phyloP scores from a whole-genome alignment of 92 coral and sea anemone species.

The Zoanthus sansibaricus region DNA sequence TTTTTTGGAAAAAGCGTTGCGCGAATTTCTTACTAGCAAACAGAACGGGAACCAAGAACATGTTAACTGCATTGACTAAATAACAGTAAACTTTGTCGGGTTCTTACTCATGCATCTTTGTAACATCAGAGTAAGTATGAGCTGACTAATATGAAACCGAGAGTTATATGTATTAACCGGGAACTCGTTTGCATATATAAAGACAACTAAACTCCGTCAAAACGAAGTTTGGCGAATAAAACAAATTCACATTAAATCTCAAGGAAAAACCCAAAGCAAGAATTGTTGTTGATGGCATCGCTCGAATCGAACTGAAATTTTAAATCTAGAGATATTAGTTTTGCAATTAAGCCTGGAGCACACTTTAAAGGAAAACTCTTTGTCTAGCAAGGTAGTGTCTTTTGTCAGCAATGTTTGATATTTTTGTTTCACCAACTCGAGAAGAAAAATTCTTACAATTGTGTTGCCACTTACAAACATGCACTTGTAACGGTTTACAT shows the following conservation, averaged over 20 bases:
- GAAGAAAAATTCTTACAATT: neutral
- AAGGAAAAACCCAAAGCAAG: conserved; percentile 8
- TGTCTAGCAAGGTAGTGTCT: too few species aligned
- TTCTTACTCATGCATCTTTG: neutral
- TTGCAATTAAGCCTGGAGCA: conserved; percentile 1
- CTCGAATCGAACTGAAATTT: neutral
- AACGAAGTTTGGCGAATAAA: neutral
- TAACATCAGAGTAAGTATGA: neutral
- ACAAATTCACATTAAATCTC: conserved; percentile 7
- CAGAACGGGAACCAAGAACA: too few species aligned
- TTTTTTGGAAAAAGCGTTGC: too few species aligned
- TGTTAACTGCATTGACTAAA: too few species aligned
- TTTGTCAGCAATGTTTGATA: neutral
- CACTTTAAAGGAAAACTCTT: neutral
- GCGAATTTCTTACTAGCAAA: too few species aligned
- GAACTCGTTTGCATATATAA: conserved; percentile 7
- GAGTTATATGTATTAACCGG: neutral
- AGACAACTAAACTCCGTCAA: neutral
- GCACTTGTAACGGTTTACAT: too few species aligned
- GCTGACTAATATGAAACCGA: neutral
- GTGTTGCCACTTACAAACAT: neutral
- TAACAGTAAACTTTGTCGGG: neutral
- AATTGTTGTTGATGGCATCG: conserved; percentile 6
- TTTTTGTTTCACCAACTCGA: conserved; percentile 2
- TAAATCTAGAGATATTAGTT: neutral